phyloP scores from a whole-genome alignment of 1,140 invertebrate species.

The Eupristina koningsbergeri region DNA sequence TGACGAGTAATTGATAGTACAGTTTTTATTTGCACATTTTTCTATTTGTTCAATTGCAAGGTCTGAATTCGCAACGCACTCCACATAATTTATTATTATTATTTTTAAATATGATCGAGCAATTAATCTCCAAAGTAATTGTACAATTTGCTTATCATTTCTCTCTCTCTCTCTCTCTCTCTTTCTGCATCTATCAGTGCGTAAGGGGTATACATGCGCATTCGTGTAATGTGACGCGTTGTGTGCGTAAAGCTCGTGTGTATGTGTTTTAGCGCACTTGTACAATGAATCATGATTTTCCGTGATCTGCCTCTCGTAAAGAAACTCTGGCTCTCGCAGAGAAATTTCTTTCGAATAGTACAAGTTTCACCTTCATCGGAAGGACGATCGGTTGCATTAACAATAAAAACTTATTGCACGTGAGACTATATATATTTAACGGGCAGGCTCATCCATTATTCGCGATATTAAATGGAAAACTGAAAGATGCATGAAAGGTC shows the following conservation, averaged over 20 bases:
- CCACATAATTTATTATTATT: too few species aligned
- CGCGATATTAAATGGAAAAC: background rate
- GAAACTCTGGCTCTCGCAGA: background rate
- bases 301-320: background rate
- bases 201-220: background rate
- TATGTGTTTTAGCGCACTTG: too few species aligned
- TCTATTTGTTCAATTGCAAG: background rate
- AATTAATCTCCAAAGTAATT: background rate
- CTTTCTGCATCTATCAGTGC: background rate
- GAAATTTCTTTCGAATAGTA: background rate
- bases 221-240: too few species aligned
- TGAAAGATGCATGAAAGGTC: background rate
- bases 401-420: background rate
- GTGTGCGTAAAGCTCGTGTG: too few species aligned
- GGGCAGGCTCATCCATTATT: background rate
- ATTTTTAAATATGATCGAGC: background rate
- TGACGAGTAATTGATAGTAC: background rate
- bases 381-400: conserved; percentile 25
- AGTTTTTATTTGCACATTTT: background rate
- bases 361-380: conserved; percentile 33
- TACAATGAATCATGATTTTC: conserved; percentile 24
- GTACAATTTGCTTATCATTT: background rate
- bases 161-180: background rate
- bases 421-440: background rate
- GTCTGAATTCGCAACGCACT: too few species aligned